Evolutionary conservation across 2,888 invertebrate genomes (phyloP), one percentile per base, ranked within the genome.

Genomic region (Argyresthia albistria): DNA sequence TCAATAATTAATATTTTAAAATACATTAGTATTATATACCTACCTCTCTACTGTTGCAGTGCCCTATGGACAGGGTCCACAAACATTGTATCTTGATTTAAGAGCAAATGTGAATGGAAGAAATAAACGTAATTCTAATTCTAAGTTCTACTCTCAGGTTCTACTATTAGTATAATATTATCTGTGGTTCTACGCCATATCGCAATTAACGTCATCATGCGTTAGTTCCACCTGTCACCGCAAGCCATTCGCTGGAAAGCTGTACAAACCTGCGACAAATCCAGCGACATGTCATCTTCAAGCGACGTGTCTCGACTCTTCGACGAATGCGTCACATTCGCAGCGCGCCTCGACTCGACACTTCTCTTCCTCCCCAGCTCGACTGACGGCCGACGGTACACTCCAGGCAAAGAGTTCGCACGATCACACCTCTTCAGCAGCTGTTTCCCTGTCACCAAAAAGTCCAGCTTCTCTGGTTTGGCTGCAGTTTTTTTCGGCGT

Each of bases 381-480:
- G 0, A 59, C 55, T 0, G 80, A 74, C 0, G 65, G 72, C 0
- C 82, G 61, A 55, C 73, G 69, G 52, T 62, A 68, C 0, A 68
- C 56, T 0, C 74, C 80, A 0, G 86, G 84, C 0, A 86, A 65
- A 0, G 86, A 87, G 59, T 79, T 82, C 0, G 84, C 80, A 4
- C 86, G 64, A 55, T 86, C 83, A 0, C 49, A 82, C 82, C 73
- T 79, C 54, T 75, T 83, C 9, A 72, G 54, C 0, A 83, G 67
- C 57, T 80, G 84, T 35, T 76, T 80, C 0, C 86, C 86, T 0
- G 83, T 83, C 0, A 86, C 79, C 1, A 77, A 53, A 25, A 86
- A 77, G 4, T 86, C 84, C n/a, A 76, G 57, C 8, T 70, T 71
- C 56, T 67, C 70, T 0, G 63, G 64, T 46, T 74, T 78, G 4